Evolutionary conservation across 2,797 vertebrate species (phyloP).

Genomic region (Acrossocheilus fasciatus): DNA sequence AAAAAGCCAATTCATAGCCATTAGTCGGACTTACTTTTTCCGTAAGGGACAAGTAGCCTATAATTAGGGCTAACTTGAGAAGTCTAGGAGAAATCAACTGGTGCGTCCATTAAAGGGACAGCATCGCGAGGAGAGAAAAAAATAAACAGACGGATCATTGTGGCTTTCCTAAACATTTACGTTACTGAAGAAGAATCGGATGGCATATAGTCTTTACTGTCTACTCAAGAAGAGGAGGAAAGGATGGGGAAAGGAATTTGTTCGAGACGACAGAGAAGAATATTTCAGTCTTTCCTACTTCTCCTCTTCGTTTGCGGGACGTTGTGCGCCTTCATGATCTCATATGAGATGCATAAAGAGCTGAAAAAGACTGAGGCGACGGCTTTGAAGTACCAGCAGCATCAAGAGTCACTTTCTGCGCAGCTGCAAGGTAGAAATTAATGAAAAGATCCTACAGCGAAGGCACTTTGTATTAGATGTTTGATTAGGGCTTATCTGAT

Average conservation of each 20-base stretch:
- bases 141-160: slow-evolving; percentile 29
- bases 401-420: slow-evolving; percentile 97
- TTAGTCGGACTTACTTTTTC: background rate
- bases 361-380: slow-evolving; percentile 90
- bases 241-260: slow-evolving; percentile 96
- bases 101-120: slow-evolving; percentile 11
- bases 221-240: slow-evolving; percentile 71
- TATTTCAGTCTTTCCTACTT: slow-evolving; percentile 91
- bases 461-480: slow-evolving; percentile 23
- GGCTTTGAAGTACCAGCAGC: slow-evolving; percentile 96
- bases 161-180: slow-evolving; percentile 24
- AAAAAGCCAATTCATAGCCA: slow-evolving; percentile 30
- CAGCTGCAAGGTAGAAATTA: slow-evolving; percentile 92
- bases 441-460: slow-evolving; percentile 16
- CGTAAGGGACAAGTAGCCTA: slow-evolving; percentile 3
- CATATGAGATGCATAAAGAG: slow-evolving; percentile 93
- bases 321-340: slow-evolving; percentile 91
- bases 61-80: background rate
- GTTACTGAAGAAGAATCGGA: slow-evolving; percentile 25
- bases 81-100: background rate
- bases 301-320: slow-evolving; percentile 87
- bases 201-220: slow-evolving; percentile 35
- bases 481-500: slow-evolving; percentile 14
- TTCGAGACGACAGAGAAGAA: slow-evolving; percentile 92
- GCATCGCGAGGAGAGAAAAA: background rate